These are phyloP conservation scores for Drosophila mimetica DNA, from an alignment of 2,888 invertebrate genomes.

Conservation along the genomic window DNA sequence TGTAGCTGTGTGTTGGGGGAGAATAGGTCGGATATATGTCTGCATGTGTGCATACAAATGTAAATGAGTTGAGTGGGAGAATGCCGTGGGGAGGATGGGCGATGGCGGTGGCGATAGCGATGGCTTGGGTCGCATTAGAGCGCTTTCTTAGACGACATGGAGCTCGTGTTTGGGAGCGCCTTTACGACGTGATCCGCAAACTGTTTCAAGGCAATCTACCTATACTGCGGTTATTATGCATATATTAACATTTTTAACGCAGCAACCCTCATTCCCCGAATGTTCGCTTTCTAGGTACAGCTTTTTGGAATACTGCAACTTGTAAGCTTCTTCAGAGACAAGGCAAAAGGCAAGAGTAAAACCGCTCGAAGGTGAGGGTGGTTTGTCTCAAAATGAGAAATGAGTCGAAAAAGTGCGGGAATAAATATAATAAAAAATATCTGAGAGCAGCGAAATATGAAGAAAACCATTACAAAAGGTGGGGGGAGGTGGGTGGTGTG, in stretches of 20 bases:
- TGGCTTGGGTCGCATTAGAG: conserved; percentile 1
- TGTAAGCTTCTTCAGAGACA: background rate
- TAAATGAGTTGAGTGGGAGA: conserved; percentile 21
- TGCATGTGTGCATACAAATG: conserved; percentile 14
- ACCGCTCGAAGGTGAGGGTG: conserved; percentile 4
- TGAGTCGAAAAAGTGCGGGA: conserved; percentile 33
- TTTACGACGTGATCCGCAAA: background rate
- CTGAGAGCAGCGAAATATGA: conserved; percentile 44
- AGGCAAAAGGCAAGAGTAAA: background rate
- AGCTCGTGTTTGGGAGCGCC: background rate
- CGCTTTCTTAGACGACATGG: background rate
- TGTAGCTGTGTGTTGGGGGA: conserved; percentile 7
- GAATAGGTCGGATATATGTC: conserved; percentile 16
- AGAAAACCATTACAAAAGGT: conserved; percentile 26
- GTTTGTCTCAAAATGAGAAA: conserved; percentile 24
- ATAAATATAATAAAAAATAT: conserved; percentile 44
- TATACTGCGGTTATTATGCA: background rate
- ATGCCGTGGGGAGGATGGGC: background rate
- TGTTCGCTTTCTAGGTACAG: background rate
- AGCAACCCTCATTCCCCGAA: background rate
- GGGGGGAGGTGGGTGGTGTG: background rate
- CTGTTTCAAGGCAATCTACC: background rate
- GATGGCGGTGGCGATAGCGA: background rate
- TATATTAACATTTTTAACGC: background rate
- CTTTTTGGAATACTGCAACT: background rate